Conservation (phyloP, 1,140 invertebrate genomes). For the Drosophila insularis region DNA sequence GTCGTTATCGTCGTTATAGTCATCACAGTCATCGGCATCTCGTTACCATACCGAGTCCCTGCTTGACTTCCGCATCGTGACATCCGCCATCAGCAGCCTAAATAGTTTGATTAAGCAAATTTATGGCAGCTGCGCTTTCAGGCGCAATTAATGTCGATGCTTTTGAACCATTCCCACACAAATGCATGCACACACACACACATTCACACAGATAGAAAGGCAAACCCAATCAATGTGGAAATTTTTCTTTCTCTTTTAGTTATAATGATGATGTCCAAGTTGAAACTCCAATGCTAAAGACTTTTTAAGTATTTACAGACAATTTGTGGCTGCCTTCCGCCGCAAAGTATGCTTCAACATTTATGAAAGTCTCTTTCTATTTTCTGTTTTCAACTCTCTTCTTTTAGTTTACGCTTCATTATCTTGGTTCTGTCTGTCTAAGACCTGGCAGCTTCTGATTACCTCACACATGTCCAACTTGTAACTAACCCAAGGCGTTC, state of each 20-base stretch:
- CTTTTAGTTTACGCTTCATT: conserved; percentile 64
- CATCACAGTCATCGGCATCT: conserved; percentile 10
- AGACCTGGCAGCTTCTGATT: conserved; percentile 12
- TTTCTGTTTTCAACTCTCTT: conserved; percentile 7
- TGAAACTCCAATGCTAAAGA: conserved; percentile 51
- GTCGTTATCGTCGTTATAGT: conserved; percentile 40
- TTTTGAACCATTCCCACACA: conserved; percentile 2
- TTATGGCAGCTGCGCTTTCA: conserved; percentile 56
- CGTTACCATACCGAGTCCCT: conserved; percentile 23
- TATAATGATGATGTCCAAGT: conserved; percentile 49
- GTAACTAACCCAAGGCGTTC: conserved; percentile 8
- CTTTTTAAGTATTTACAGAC: conserved; percentile 77
- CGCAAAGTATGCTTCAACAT: conserved; percentile 52
- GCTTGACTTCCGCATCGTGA: conserved; percentile 65
- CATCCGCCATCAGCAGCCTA: conserved; percentile 53
- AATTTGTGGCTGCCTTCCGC: conserved; percentile 55
- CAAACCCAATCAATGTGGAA: conserved; percentile 59
- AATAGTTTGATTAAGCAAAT: conserved; percentile 78
- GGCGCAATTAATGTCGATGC: conserved; percentile 59
- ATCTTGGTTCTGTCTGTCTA: conserved; percentile 34
- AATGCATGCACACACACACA: conserved; percentile 4
- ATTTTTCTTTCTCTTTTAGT: conserved; percentile 34
- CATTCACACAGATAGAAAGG: conserved; percentile 10
- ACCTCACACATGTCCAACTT: conserved; percentile 9
- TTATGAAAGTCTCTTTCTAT: conserved; percentile 19